Conservation (phyloP, 92 coral and sea anemone genomes). For the Zoanthus sociatus region DNA sequence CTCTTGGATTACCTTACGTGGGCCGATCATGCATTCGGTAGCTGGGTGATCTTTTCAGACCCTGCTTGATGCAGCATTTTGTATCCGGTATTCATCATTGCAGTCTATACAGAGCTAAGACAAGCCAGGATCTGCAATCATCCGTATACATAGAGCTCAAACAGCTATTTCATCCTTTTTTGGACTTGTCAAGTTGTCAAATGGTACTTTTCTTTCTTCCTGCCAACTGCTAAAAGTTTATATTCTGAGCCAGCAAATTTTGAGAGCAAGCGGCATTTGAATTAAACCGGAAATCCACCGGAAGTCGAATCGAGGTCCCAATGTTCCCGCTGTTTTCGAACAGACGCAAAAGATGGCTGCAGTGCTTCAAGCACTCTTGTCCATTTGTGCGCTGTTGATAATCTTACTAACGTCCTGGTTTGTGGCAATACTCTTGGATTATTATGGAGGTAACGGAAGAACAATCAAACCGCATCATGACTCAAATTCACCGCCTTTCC, state of each 20-base stretch:
- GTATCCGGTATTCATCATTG: too few species aligned
- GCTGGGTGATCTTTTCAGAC: too few species aligned
- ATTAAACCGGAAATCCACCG: not conserved
- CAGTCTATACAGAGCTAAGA: too few species aligned
- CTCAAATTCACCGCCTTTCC: slow-evolving; percentile 82
- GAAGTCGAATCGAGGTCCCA: not conserved
- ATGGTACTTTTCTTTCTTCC: too few species aligned
- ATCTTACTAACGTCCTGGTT: slow-evolving; percentile 86
- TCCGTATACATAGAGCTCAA: too few species aligned
- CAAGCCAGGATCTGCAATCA: too few species aligned
- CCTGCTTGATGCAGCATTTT: too few species aligned
- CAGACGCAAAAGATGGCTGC: slow-evolving; percentile 67
- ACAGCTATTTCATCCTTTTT: too few species aligned
- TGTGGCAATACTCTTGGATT: slow-evolving; percentile 81
- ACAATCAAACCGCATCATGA: slow-evolving; percentile 68
- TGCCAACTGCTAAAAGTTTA: too few species aligned
- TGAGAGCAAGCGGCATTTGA: not conserved
- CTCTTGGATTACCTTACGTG: too few species aligned
- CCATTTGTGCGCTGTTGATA: slow-evolving; percentile 67
- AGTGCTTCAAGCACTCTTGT: slow-evolving; percentile 64
- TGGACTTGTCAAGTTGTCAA: too few species aligned
- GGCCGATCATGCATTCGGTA: too few species aligned
- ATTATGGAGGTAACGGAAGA: slow-evolving; percentile 86
- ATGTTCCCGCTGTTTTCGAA: not conserved
- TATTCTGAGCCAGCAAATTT: not conserved